A percentile compares a stretch with the other conserved stretches of the same genome.
phyloP scores from a whole-genome alignment of 2,888 invertebrate species.

The Cheilosia pagana region DNA sequence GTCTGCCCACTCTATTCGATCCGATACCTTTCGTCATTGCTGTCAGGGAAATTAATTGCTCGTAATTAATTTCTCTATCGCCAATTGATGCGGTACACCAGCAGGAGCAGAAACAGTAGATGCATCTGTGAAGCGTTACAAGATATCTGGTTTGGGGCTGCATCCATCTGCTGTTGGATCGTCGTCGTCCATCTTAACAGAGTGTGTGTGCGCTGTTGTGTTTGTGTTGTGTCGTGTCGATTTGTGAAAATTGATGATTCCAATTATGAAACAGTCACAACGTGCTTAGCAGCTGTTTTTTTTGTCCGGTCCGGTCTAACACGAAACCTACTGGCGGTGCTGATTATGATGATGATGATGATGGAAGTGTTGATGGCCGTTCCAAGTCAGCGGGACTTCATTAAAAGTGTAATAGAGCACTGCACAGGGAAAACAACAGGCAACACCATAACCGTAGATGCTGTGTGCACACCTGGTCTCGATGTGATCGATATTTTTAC shows the following conservation, averaged over 20 bases:
- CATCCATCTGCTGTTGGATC: constrained; percentile 59
- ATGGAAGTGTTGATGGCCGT: constrained; percentile 72
- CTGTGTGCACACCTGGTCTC: constrained; percentile 57
- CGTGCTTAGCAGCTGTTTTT: constrained; percentile 69
- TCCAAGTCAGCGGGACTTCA: constrained; percentile 65
- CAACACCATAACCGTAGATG: constrained; percentile 21
- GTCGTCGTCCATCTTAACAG: constrained; percentile 23
- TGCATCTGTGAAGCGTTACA: constrained; percentile 67
- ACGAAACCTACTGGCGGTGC: constrained; percentile 29
- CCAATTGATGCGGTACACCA: constrained; percentile 61
- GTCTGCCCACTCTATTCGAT: constrained; percentile 55
- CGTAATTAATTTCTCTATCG: constrained; percentile 74
- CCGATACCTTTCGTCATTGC: constrained; percentile 74
- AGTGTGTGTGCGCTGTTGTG: constrained; percentile 28
- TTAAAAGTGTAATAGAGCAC: constrained; percentile 56
- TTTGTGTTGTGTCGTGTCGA: constrained; percentile 68
- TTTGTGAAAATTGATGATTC: constrained; percentile 82
- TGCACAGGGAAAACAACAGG: constrained; percentile 2
- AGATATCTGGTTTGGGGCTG: constrained; percentile 65
- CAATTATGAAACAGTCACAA: constrained; percentile 81
- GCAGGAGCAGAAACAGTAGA: constrained; percentile 51
- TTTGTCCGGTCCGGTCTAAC: constrained; percentile 42
- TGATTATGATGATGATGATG: constrained; percentile 65
- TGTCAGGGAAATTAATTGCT: constrained; percentile 71
- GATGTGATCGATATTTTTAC: constrained; percentile 70